Evolutionary conservation across 2,113 vertebrate genomes (phyloP).

Genomic region (Pseudolaguvia tuberculata): DNA sequence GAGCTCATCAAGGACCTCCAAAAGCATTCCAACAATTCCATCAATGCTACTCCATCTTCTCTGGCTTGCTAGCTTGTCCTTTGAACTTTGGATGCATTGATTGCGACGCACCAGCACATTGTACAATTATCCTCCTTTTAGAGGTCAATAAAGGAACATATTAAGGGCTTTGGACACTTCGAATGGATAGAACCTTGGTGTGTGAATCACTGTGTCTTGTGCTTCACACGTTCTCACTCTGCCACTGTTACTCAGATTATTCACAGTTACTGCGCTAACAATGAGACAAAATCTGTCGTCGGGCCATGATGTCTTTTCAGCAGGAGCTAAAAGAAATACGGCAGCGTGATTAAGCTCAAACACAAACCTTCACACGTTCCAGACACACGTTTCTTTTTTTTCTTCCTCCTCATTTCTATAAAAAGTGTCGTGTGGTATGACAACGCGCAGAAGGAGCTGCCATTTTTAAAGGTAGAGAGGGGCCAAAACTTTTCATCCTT

Average conservation of each 20-base stretch:
- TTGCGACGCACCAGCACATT: background rate
- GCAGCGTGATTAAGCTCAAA: conserved; percentile 20
- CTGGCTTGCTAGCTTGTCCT: background rate
- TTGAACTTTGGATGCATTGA: background rate
- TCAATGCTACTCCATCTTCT: no score
- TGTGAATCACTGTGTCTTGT: conserved; percentile 36
- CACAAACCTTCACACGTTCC: background rate
- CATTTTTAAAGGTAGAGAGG: conserved; percentile 4
- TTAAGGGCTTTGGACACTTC: conserved; percentile 14
- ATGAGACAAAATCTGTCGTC: conserved; percentile 38
- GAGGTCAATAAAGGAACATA: background rate
- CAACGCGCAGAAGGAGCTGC: conserved; percentile 11
- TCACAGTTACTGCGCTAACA: conserved; percentile 45
- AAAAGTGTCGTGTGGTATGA: conserved; percentile 6
- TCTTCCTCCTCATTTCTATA: background rate
- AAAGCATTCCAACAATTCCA: conserved; percentile 4
- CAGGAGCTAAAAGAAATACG: conserved; percentile 16
- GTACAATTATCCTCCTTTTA: background rate
- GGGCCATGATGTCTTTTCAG: conserved; percentile 34
- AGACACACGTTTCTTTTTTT: background rate
- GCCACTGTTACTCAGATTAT: conserved; percentile 52
- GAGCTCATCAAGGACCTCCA: background rate
- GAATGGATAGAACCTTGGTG: conserved; percentile 29
- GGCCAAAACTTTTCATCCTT: conserved; percentile 6
- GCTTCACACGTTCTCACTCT: conserved; percentile 44